Base-by-base conservation (phyloP, 2,888 invertebrate species). In the Athetis lepigone region DNA sequence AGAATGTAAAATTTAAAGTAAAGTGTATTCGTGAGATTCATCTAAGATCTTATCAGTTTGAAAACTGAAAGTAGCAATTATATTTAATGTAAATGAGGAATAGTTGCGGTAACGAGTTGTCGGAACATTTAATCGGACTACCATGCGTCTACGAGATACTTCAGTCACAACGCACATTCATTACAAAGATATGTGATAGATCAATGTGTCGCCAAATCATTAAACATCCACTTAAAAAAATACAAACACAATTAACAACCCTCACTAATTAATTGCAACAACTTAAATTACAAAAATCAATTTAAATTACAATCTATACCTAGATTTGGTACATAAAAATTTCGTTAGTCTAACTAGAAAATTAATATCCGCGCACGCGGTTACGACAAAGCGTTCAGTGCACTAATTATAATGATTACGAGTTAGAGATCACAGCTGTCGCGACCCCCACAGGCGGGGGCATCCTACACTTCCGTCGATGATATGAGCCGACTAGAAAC, bases 381-480 rank as follows among this genome's bases (percentile, higher is more conserved):
- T 80, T 71, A 79, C 75, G 81, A 85, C 82, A 79, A 81, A 90
- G 89, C 91, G 87, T 85, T 88, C 91, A 87, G 91, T 93, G 93
- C 93, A 92, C 92, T 91, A 91, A 89, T 87, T 89, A 91, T 89
- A 86, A 90, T 89, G 86, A 93, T 92, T 93, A 94, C 88, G 89
- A 79, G 74, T 89, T 92, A 94, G 94, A 95, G 94, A 95, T 95
- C 94, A 95, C 94, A 95, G 93, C 92, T 92, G 91, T 89, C 89
- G 89, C 87, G 86, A 85, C 90, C 91, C 89, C 77, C 91, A 90
- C 88, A 75, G 75, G 81, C 77, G 74, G 83, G 87, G 88, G 89
- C 87, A 83, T 80, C 87, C 82, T 80, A 86, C 85, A 85, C 88
- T 88, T 90, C 88, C 90, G 87, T 90, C 91, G 91, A 90, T 93